Conservation (phyloP, 2,797 vertebrate species). For the Gymnopithys bicolor region DNA sequence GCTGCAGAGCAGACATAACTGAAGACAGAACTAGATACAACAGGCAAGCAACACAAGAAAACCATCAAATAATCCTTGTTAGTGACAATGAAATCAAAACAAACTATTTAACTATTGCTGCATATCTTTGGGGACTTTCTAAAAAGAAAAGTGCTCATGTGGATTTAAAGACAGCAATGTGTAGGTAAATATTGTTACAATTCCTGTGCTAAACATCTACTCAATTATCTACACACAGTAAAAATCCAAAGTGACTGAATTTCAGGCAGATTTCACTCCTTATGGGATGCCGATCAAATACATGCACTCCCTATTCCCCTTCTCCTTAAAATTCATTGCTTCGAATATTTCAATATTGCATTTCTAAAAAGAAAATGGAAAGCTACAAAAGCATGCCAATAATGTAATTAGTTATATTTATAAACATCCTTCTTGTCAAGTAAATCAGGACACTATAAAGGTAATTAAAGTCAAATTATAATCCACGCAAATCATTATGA, state of each 20-base stretch:
- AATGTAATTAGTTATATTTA: background rate
- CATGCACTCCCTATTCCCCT: fast-evolving
- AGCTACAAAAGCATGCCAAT: background rate
- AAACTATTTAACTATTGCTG: background rate
- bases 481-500: conserved; percentile 30
- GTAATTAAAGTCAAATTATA: conserved; percentile 34
- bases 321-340: background rate
- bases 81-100: background rate
- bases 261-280: background rate
- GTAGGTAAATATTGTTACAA: background rate
- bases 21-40: background rate
- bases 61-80: background rate
- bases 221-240: background rate
- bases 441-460: background rate
- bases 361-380: background rate
- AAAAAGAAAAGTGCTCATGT: background rate
- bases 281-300: background rate
- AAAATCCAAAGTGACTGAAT: background rate
- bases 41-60: background rate
- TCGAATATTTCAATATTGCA: background rate
- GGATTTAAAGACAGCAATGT: background rate
- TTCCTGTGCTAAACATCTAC: fast-evolving
- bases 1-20: background rate
- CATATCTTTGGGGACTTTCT: background rate
- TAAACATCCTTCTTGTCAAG: background rate